These are phyloP conservation scores for Lordiphosa mommai DNA, from an alignment of 1,140 invertebrate genomes.

Conservation along the genomic window DNA sequence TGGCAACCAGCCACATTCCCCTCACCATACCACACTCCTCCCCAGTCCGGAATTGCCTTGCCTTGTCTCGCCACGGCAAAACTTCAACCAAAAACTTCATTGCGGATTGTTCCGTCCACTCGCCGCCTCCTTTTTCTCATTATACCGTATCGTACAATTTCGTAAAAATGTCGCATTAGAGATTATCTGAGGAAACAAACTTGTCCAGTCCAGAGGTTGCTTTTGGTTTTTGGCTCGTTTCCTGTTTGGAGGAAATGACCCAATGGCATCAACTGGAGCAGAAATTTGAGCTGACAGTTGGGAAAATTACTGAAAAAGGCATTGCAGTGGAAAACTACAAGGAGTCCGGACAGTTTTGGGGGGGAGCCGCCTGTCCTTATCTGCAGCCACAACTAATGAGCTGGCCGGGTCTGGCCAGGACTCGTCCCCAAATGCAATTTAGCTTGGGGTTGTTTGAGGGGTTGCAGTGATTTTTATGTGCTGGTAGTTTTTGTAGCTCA, in stretches of 20 bases:
- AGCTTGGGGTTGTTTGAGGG: slow-evolving; percentile 24
- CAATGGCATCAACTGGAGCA: slow-evolving; percentile 63
- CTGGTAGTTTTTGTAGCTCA: slow-evolving; percentile 53
- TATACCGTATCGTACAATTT: slow-evolving; percentile 74
- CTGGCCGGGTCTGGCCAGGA: slow-evolving; percentile 39
- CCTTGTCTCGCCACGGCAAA: slow-evolving; percentile 7
- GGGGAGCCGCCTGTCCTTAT: slow-evolving; percentile 51
- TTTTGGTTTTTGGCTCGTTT: slow-evolving; percentile 26
- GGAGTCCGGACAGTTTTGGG: slow-evolving; percentile 31
- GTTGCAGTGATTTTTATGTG: slow-evolving; percentile 68
- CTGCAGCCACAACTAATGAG: slow-evolving; percentile 63
- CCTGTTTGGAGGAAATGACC: slow-evolving; percentile 46
- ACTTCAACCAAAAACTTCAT: slow-evolving; percentile 43
- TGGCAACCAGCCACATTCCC: slow-evolving; percentile 61
- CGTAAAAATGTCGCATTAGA: slow-evolving; percentile 78
- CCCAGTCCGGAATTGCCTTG: slow-evolving; percentile 52
- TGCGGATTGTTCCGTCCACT: slow-evolving; percentile 17
- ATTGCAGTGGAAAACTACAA: slow-evolving; percentile 74
- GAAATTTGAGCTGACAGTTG: slow-evolving; percentile 73
- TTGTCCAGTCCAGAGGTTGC: slow-evolving; percentile 41
- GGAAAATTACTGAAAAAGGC: slow-evolving; percentile 73
- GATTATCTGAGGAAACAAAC: slow-evolving; percentile 76
- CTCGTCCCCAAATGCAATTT: slow-evolving; percentile 21
- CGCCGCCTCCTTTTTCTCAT: slow-evolving; percentile 55
- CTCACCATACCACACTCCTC: slow-evolving; percentile 9